These are phyloP conservation scores for Perithous albicinctus DNA, from an alignment of 2,888 invertebrate species.

Conservation along the genomic window DNA sequence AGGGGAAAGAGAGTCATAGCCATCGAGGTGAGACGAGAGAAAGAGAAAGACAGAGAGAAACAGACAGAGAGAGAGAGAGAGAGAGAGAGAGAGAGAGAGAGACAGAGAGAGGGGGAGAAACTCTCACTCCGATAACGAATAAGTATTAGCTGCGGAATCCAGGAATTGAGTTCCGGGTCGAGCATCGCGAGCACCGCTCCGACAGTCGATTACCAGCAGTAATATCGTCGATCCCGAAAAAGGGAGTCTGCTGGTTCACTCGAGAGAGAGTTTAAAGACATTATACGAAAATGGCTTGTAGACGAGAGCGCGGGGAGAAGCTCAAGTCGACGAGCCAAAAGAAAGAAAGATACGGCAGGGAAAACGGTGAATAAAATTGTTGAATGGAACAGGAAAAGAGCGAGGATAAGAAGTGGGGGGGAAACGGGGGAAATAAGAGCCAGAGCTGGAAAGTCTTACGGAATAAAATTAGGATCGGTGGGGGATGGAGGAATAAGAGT, in stretches of 20 bases:
- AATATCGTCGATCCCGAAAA: conserved; percentile 64
- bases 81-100: conserved; percentile 7
- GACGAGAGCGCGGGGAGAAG: conserved; percentile 5
- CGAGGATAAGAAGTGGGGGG: neutral
- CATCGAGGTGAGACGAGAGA: neutral
- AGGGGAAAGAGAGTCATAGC: conserved; percentile 16
- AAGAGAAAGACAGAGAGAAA: conserved; percentile 13
- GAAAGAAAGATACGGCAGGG: conserved; percentile 10
- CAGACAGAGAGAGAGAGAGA: conserved; percentile 1
- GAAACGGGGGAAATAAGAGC: too few species aligned
- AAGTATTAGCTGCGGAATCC: conserved; percentile 68
- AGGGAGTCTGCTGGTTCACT: conserved; percentile 47
- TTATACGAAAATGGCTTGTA: conserved; percentile 60
- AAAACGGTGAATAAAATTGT: conserved; percentile 16
- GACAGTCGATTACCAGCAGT: conserved; percentile 62
- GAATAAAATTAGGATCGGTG: conserved; percentile 63
- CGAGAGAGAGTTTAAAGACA: conserved; percentile 57
- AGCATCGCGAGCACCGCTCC: conserved; percentile 9
- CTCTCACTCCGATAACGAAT: conserved; percentile 61
- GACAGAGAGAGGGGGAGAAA: conserved; percentile 11
- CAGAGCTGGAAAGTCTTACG: conserved; percentile 50
- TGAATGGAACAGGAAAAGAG: conserved; percentile 12
- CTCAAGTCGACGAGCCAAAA: conserved; percentile 42
- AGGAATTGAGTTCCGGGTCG: conserved; percentile 60
- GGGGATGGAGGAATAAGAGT: conserved; percentile 32